Evolutionary conservation across 2,797 vertebrate genomes (phyloP).

Genomic region (Sebastes matsubarae): DNA sequence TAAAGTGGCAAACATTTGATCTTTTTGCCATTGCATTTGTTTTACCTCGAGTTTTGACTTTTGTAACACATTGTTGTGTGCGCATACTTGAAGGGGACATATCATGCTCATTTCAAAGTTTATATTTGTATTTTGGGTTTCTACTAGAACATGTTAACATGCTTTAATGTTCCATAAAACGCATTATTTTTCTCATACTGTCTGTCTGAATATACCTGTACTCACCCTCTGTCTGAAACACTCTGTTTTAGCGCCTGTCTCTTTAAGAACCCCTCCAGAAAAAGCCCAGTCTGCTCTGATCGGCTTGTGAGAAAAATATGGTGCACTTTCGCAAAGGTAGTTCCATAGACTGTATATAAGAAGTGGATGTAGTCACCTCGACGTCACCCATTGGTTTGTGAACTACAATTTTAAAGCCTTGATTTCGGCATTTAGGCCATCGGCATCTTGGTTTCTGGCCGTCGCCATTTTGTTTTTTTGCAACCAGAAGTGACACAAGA

Average conservation of each 20-base stretch:
- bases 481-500: no score
- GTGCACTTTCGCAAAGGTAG: no score
- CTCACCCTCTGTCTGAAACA: neutral
- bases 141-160: neutral
- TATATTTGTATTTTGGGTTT: neutral
- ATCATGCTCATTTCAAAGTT: neutral
- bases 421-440: no score
- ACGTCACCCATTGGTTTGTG: no score
- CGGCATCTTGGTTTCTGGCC: no score
- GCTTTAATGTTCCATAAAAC: neutral
- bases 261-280: no score
- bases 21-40: neutral
- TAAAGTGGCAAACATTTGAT: constrained; percentile 10
- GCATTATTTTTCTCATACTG: neutral
- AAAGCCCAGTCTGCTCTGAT: no score
- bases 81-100: neutral
- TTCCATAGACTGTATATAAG: no score
- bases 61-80: neutral
- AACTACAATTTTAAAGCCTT: no score
- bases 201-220: neutral
- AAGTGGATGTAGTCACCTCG: no score
- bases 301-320: no score
- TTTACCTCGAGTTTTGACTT: neutral
- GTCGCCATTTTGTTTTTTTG: no score
- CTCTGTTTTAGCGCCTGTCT: neutral